Base-by-base conservation (phyloP, 1,140 invertebrate genomes). In the Drosophila kanapiae region DNA sequence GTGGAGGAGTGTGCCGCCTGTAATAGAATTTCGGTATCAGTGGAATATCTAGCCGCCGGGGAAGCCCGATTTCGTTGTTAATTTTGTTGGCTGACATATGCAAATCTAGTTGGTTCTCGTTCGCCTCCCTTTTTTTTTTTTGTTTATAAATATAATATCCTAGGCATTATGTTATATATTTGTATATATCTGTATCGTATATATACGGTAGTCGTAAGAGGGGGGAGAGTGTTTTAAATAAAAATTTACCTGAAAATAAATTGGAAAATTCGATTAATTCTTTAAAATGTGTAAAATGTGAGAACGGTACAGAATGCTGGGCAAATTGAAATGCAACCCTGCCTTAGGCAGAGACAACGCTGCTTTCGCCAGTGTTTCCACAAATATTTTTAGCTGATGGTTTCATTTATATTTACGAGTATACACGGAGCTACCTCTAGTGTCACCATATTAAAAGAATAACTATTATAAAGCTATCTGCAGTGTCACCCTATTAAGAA, bases 171-270 rank as follows among this genome's bases (percentile, higher is more conserved):
- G 47, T 69, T 54, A 27, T 37, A 29, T 62, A 37, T 64, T 35
- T 40, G 45, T 68, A 51, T 69, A 49, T 49, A 68, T 49, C 48
- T 70, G 47, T 62, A 38, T 51, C 29, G 49, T 29, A 49, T 23
- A 64, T 42, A 57, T 54, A 31, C 60, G 45, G 18, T 61, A 53
- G 45, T 53, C 23, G 31, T 67, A 69, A 69, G 65, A 16, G 47
- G 61, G 48, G 37, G 38, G 37, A 47, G 37, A 38, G 48, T 37
- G 62, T 70, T 70, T 68, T 38, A 16, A 70, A 70, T 70, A 54
- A 70, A 70, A 70, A 35, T 53, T 37, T 68, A 62, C 11, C 33
- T 62, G 33, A 54, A 54, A 54, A 23, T 23, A 54, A 38, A 23
- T 6, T 1, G 0, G 1, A 33, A 1, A 8, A 33, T 13, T 0